Base-by-base conservation (phyloP, 2,888 invertebrate species). In the Gnatocerus cornutus region DNA sequence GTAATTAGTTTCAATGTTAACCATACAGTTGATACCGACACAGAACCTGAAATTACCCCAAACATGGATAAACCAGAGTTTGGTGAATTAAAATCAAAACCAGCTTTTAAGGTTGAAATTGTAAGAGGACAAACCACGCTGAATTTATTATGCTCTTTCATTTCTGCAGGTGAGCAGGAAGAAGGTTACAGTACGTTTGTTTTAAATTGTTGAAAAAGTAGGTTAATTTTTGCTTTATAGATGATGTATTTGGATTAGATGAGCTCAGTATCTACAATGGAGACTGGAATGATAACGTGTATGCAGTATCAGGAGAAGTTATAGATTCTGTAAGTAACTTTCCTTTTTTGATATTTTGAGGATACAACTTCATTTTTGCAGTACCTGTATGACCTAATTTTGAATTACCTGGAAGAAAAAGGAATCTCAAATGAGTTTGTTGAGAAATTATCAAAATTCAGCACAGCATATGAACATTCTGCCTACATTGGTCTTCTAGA, bases 321-420 rank as follows among this genome's bases (percentile, higher is more conserved):
- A 90, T 99, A 62, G 99, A 99, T 86, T 97, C 96, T 78, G 97
- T 97, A 87, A 88, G 91, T 55, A 13, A 21, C 4, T n/a, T 33
- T n/a, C 2, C 7, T 33, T 9, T 6, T 33, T 2, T 29, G 3
- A 50, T n/a, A 37, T 16, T 4, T 46, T 3, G 1, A 52, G 29
- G 3, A 30, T 12, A 29, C 7, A 50, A 50, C 16, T 5, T 10
- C 8, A 16, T 10, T 1, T 10, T 89, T 89, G 10, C 87, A 96
- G 95, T 96, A 96, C 81, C 87, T 98, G 61, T 98, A 98, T 82
- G 98, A 98, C 84, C 88, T 97, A 52, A 87, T 99, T 74, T 94
- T 99, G 92, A 97, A 98, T 82, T 89, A 97, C 76, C 87, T 99
- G 67, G 98, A 98, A 84, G 99, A 99, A 83, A 95, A 99, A 78